Conservation (phyloP, 2,888 invertebrate species). For the Drosophila suboccidentalis region DNA sequence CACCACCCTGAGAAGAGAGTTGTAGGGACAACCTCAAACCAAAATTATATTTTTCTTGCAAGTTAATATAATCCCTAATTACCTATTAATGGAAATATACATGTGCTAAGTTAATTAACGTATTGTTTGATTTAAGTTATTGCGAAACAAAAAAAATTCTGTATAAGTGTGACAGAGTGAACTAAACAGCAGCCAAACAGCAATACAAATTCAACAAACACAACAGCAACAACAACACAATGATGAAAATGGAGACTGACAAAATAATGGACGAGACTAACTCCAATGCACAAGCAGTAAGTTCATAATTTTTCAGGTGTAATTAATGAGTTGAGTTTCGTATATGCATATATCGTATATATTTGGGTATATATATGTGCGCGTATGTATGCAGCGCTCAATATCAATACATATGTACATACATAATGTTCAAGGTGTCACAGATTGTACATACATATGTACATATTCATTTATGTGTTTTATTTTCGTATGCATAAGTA, state of each 20-base stretch:
- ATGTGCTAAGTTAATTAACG: slow-evolving; percentile 34
- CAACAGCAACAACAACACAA: slow-evolving; percentile 68
- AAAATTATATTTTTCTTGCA: slow-evolving; percentile 55
- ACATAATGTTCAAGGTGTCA: slow-evolving; percentile 68
- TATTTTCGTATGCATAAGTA: slow-evolving; percentile 61
- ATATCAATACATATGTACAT: slow-evolving; percentile 30
- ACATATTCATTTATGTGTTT: slow-evolving; percentile 45
- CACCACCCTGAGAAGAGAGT: slow-evolving; percentile 64
- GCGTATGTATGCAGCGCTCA: slow-evolving; percentile 28
- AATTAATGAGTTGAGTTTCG: slow-evolving; percentile 28
- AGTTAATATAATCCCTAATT: slow-evolving; percentile 44
- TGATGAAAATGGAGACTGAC: slow-evolving; percentile 97
- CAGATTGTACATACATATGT: slow-evolving; percentile 28
- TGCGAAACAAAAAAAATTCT: slow-evolving; percentile 43
- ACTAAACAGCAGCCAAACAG: slow-evolving; percentile 53
- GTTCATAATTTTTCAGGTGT: slow-evolving; percentile 58
- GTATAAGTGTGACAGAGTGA: slow-evolving; percentile 46
- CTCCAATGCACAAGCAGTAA: slow-evolving; percentile 89
- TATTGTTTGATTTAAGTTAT: slow-evolving; percentile 44
- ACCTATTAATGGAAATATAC: slow-evolving; percentile 29
- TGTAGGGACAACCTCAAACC: slow-evolving; percentile 61
- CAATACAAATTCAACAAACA: slow-evolving; percentile 60
- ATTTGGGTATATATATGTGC: slow-evolving; percentile 7
- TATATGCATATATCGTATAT: slow-evolving; percentile 6
- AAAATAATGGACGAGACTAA: slow-evolving; percentile 93